phyloP scores from a whole-genome alignment of 1,140 invertebrate genomes.

The fruit fly (Drosophila melanogaster) region DNA sequence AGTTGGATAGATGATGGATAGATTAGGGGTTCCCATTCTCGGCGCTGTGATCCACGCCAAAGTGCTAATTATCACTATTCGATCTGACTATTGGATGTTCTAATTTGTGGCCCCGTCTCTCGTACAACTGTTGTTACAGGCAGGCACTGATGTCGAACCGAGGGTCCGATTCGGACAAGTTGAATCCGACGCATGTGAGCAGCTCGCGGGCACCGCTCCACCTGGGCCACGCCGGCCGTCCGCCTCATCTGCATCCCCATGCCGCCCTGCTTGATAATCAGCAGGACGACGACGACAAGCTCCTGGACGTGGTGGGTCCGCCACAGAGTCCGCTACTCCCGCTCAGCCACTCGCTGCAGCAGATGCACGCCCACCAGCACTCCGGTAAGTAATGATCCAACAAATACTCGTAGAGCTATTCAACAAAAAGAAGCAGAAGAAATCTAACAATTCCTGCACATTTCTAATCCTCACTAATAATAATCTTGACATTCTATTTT shows the following conservation, averaged over 20 bases:
- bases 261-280: slow-evolving; percentile 85
- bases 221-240: slow-evolving; percentile 81
- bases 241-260: slow-evolving; percentile 80
- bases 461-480: no score
- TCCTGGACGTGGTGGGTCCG: slow-evolving; percentile 94
- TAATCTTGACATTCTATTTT: neutral
- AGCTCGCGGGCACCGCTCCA: slow-evolving; percentile 85
- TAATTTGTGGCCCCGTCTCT: slow-evolving; percentile 74
- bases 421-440: no score
- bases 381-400: slow-evolving; percentile 72
- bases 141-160: slow-evolving; percentile 92
- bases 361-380: slow-evolving; percentile 83
- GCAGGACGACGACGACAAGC: slow-evolving; percentile 92
- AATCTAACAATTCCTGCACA: no score
- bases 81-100: slow-evolving; percentile 75
- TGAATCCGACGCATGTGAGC: slow-evolving; percentile 84
- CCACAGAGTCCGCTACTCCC: slow-evolving; percentile 89
- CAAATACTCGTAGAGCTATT: no score
- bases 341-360: slow-evolving; percentile 84
- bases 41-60: neutral
- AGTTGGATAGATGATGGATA: neutral
- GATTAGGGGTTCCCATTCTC: neutral
- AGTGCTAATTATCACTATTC: no score
- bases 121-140: slow-evolving; percentile 87
- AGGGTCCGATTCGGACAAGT: slow-evolving; percentile 86